Conservation (phyloP, 2,888 invertebrate genomes). For the Gortyna flavago region DNA sequence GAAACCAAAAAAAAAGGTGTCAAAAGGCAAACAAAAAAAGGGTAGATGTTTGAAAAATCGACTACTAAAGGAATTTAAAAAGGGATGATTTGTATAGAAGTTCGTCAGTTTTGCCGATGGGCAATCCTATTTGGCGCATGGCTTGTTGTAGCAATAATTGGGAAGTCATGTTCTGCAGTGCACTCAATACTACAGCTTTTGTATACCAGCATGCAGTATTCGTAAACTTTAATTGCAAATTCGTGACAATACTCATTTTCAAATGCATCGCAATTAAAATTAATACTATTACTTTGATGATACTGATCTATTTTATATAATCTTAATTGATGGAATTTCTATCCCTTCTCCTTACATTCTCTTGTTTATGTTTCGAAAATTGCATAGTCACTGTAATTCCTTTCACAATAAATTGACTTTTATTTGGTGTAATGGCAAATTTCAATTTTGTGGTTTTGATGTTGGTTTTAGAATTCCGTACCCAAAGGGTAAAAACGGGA, state of each 20-base stretch:
- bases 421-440: neutral
- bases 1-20: no score
- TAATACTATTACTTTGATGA: constrained; percentile 12
- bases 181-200: neutral
- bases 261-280: constrained; percentile 31
- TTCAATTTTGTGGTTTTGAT: neutral
- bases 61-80: no score
- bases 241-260: constrained; percentile 9
- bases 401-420: constrained; percentile 3
- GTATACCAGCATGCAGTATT: neutral
- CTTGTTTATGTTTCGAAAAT: constrained; percentile 7
- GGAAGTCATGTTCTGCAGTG: neutral
- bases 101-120: neutral
- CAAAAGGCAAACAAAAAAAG: no score
- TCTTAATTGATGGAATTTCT: constrained; percentile 15
- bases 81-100: neutral
- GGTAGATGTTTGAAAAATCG: no score
- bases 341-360: neutral
- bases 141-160: neutral
- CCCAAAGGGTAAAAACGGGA: no score
- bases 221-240: constrained; percentile 9
- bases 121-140: neutral
- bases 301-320: constrained; percentile 22
- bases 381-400: constrained; percentile 13
- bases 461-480: no score